Evolutionary conservation across 1,140 invertebrate species (phyloP), one percentile per base, ranked within the genome.

Genomic region (Drosophila murphyi): DNA sequence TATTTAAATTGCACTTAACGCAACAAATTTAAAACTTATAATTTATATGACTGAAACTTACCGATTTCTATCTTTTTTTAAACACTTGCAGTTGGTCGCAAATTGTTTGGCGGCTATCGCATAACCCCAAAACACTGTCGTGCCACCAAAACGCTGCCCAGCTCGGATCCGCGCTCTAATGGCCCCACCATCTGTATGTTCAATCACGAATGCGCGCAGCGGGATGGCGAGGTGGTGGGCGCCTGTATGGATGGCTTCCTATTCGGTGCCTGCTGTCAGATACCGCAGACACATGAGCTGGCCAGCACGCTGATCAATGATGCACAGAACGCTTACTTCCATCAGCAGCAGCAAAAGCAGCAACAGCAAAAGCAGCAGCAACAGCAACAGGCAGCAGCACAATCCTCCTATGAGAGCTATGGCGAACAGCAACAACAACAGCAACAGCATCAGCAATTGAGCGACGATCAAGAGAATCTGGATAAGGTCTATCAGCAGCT

Each of bases 131-230:
- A 95, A 78, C 94, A 95, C 62, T 97, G 96, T 89, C 95, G 94
- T 59, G 94, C 95, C 78, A 91, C 93, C 12, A 94, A 95, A 92
- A 91, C 92, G 86, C 48, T 94, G 89, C 90, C 81, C 37, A 93
- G 93, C 92, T 93, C 93, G 80, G 93, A 95, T 86, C 92, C 93
- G 55, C 93, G 94, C 61, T 93, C 59, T 80, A 88, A 85, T 94
- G 96, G 95, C 0, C 95, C 95, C n/a, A 95, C 94, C n/a, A 95
- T 97, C 80, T 98, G 97, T 92, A 98, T 98, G 97, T 98, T 98
- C 93, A 98, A 98, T 92, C 97, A 97, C 85, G 97, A 98, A 91
- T 98, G 97, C 92, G 94, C 94, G 5, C 95, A 96, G 62, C 93
- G 96, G 69, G 95, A 95, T 6, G 97, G 97, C 2, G 95, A 96